Conservation (phyloP, 2,113 vertebrate species). For the Gallinago media region DNA sequence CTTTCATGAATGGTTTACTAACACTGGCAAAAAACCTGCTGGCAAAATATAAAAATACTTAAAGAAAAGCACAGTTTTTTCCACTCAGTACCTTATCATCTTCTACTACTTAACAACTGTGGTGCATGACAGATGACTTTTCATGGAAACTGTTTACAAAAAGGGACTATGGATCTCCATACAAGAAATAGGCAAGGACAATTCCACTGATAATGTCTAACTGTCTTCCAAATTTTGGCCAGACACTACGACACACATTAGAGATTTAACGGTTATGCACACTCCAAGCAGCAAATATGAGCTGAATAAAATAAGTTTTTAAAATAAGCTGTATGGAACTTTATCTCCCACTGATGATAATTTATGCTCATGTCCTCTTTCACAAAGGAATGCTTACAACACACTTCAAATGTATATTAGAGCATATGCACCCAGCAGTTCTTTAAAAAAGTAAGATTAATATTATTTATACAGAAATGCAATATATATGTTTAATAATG, state of each 20-base stretch:
- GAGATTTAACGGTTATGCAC: neutral
- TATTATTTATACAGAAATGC: neutral
- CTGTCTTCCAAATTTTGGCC: neutral
- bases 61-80: neutral
- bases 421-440: fast-evolving
- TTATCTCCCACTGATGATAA: neutral
- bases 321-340: neutral
- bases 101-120: neutral
- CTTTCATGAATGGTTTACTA: slow-evolving; percentile 17
- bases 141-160: neutral
- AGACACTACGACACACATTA: neutral
- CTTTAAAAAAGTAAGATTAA: neutral
- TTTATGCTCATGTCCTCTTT: neutral
- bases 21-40: neutral
- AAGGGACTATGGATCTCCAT: neutral
- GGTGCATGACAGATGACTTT: neutral
- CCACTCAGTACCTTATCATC: neutral
- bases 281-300: neutral
- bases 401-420: neutral
- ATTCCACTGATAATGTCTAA: neutral
- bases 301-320: neutral
- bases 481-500: neutral
- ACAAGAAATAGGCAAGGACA: neutral
- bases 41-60: slow-evolving; percentile 13
- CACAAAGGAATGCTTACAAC: neutral